Base-by-base conservation (phyloP, 92 coral and sea anemone species). In the Porites lobata region DNA sequence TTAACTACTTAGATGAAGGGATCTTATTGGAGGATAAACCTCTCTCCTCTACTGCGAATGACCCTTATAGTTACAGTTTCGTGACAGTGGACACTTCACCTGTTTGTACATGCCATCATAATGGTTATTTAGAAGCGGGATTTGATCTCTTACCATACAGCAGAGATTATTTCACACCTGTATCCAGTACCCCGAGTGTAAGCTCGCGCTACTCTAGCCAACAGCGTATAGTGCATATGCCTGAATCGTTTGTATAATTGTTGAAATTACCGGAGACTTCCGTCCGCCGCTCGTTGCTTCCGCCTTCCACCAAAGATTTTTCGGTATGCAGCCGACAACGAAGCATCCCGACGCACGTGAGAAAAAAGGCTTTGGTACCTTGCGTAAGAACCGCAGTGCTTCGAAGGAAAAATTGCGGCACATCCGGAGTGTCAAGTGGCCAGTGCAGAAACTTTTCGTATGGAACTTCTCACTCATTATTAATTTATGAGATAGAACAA, bases 21-120 rank as follows among this genome's bases (percentile, higher is more conserved):
- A 94, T 96, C 50, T 77, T 96, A 66, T 57, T 96, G 51, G 99
- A 96, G 53, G 96, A 92, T 15, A 96, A 96, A 54, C 98, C 99
- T 13, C 81, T 96, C 68, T 92, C 47, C 47, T 38, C 98, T 7
- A 85, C 71, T 24, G 19, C 78, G 8, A 65, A 61, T 19, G 87
- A 88, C 65, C 92, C 92, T 50, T 84, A 90, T 70, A 79, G 91
- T 70, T 95, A 92, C 70, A 94, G 88, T 85, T 94, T 87, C 67
- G 85, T 96, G 51, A 94, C 95, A 26, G 91, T 96, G 80, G 97
- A 95, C 59, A 90, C 95, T 15, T 79, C 98, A 51, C 96, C 99
- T 9, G 67, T 81, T 2, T 95, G 99, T 79, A 78, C 86, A 19
- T 94, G 99, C 80, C 76, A 88, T 75, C 88, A 87, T 47, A 83